Percentiles rank a stretch among this genome's conserved stretches.
These are phyloP conservation scores for Agrochola litura DNA, from an alignment of 2,888 invertebrate genomes.

Conservation along the genomic window DNA sequence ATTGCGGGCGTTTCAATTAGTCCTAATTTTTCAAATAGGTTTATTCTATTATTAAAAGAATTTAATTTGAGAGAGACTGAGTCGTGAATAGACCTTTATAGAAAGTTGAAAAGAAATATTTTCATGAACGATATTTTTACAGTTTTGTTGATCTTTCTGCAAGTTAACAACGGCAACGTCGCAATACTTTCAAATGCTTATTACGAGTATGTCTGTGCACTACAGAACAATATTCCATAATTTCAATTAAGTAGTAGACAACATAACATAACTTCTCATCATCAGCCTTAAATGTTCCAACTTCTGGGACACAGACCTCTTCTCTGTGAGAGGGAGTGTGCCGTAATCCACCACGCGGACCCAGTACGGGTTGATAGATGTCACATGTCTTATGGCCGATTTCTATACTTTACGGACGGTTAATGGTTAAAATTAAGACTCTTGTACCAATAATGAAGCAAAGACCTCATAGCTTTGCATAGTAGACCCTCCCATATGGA, in stretches of 20 bases:
- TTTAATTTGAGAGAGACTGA: conserved; percentile 15
- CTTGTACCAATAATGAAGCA: too few relatives aligned
- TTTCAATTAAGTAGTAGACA: not conserved
- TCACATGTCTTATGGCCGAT: too few relatives aligned
- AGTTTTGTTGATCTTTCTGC: not conserved
- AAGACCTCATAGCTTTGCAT: too few relatives aligned
- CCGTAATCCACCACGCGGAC: not conserved
- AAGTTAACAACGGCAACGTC: too few relatives aligned
- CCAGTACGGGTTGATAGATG: not conserved
- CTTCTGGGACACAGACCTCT: not conserved
- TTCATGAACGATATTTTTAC: not conserved
- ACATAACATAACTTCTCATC: not conserved
- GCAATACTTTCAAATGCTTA: too few relatives aligned
- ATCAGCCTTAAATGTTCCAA: too few relatives aligned
- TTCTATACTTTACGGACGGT: too few relatives aligned
- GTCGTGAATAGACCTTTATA: not conserved
- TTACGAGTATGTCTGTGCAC: not conserved
- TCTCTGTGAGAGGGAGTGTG: not conserved
- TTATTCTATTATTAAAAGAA: conserved; percentile 24
- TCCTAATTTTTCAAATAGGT: conserved; percentile 22
- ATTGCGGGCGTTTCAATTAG: conserved; percentile 24
- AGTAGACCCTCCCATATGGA: too few relatives aligned
- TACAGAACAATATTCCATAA: not conserved
- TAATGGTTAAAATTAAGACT: too few relatives aligned
- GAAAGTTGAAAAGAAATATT: not conserved